phyloP scores from a whole-genome alignment of 2,113 vertebrate species.

The Sylvia atricapilla region DNA sequence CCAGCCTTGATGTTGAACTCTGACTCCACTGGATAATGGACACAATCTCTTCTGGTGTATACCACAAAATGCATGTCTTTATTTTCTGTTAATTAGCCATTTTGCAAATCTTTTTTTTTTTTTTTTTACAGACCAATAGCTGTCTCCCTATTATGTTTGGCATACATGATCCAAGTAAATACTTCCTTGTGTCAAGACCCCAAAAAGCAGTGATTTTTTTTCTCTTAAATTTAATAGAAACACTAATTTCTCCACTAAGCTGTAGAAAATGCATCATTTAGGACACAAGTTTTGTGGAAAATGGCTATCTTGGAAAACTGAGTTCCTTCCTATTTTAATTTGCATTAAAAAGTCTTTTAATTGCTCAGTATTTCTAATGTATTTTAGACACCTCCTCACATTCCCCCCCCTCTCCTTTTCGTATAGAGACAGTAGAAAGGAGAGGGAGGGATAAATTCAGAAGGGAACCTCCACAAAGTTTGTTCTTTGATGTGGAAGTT shows the following conservation, averaged over 20 bases:
- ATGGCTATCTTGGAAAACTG: background rate
- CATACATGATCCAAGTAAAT: background rate
- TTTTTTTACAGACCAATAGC: background rate
- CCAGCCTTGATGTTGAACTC: background rate
- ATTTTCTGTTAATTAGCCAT: background rate
- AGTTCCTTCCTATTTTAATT: background rate
- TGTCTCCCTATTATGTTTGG: background rate
- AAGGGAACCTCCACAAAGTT: background rate
- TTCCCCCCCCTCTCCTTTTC: too few species aligned
- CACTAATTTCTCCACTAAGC: background rate
- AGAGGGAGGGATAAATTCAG: background rate
- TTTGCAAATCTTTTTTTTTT: background rate
- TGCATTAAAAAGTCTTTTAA: background rate
- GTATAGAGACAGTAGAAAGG: background rate
- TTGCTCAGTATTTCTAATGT: background rate
- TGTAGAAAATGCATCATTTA: background rate
- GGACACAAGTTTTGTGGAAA: background rate
- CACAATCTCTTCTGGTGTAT: background rate
- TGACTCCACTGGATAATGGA: background rate
- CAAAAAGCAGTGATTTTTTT: background rate
- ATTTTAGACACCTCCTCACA: background rate
- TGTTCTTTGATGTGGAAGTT: background rate
- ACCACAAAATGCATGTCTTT: background rate
- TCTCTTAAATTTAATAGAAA: background rate
- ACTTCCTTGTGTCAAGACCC: background rate